Conservation (phyloP, 1,140 invertebrate genomes). For the Drosophila sturtevanti region DNA sequence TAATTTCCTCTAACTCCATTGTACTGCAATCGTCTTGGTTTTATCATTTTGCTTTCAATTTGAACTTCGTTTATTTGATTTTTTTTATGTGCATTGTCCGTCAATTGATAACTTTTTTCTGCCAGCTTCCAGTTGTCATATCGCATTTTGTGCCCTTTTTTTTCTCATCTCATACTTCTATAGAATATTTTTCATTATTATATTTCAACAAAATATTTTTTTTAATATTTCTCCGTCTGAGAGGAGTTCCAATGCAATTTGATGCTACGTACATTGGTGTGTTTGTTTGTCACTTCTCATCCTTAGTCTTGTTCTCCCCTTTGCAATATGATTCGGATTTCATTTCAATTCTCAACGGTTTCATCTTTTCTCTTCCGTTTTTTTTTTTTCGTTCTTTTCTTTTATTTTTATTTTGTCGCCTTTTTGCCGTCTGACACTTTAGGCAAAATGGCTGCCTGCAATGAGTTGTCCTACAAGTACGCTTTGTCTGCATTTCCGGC, state of each 20-base stretch:
- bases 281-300: conserved; percentile 36
- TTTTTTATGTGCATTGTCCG: neutral
- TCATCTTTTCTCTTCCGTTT: conserved; percentile 11
- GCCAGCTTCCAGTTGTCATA: conserved; percentile 11
- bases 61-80: conserved; percentile 3
- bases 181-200: conserved; percentile 52
- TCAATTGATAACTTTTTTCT: conserved; percentile 11
- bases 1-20: conserved; percentile 32
- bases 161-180: conserved; percentile 13
- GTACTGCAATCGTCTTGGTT: conserved; percentile 17
- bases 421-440: conserved; percentile 53
- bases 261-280: conserved; percentile 19
- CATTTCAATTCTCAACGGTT: conserved; percentile 39
- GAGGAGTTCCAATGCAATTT: conserved; percentile 28
- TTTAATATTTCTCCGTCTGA: conserved; percentile 28
- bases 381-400: conserved; percentile 1
- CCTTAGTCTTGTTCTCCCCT: neutral
- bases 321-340: conserved; percentile 51
- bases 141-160: neutral
- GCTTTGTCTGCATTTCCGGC: conserved; percentile 76
- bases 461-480: conserved; percentile 50
- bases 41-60: conserved; percentile 3
- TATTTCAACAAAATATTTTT: conserved; percentile 34
- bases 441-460: conserved; percentile 65
- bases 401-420: conserved; percentile 11